Conservation (phyloP, 2,113 vertebrate genomes). For the Cygnus buccinator region DNA sequence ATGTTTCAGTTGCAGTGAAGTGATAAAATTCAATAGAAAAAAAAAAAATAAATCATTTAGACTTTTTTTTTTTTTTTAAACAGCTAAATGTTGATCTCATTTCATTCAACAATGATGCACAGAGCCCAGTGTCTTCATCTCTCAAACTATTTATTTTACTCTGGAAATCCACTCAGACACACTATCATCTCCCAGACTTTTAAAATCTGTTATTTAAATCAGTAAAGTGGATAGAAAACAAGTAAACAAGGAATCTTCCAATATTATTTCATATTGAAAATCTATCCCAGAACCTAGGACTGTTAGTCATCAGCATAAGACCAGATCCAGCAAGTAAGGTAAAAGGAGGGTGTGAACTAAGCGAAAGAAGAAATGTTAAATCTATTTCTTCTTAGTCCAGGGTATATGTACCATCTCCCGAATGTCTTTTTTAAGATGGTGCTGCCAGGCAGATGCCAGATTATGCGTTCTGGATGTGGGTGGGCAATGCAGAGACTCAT, state of each 20-base stretch:
- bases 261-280: not conserved
- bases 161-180: not conserved
- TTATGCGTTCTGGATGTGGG: not conserved
- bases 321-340: not conserved
- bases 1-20: not conserved
- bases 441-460: not conserved
- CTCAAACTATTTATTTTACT: not conserved
- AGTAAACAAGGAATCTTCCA: not conserved
- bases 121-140: not conserved
- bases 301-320: not conserved
- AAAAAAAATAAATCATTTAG: not conserved
- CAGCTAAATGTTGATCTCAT: not conserved
- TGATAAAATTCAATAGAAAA: not conserved
- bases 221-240: not conserved
- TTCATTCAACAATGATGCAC: not conserved
- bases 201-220: not conserved
- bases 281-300: not conserved
- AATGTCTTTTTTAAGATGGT: conserved; percentile 23
- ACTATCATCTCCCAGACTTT: not conserved
- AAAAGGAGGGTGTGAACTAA: conserved; percentile 13
- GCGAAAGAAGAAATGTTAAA: not conserved
- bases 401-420: not conserved
- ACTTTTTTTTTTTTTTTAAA: not conserved
- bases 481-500: not conserved
- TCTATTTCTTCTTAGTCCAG: conserved; percentile 21